Evolutionary conservation across 92 coral and sea anemone genomes (phyloP), one percentile per base, ranked within the genome.

Genomic region (Nematostella vectensis): DNA sequence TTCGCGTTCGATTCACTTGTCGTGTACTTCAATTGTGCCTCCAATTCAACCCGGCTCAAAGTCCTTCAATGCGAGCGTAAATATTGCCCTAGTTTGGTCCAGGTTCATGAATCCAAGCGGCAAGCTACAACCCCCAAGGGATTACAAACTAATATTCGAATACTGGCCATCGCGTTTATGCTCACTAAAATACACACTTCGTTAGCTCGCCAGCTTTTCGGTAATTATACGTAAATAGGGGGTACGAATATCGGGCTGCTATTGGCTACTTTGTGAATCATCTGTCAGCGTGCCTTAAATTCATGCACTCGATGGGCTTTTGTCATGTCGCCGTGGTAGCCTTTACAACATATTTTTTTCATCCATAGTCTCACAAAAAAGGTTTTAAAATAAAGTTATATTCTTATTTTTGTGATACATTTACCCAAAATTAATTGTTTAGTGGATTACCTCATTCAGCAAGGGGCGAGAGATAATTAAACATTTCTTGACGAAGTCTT

Each of bases 201-300:
- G 40, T 33, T 6, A 33, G 15, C 40, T 33, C 15, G 40, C 15
- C 55, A 43, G 63, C 55, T 45, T 22, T 8, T 30, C 52, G 22
- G 16, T 66, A 66, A 66, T 66, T 55, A 63, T 66, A 66, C 43
- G 72, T 66, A 66, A 66, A 66, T 54, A 54, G 48, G 71, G 54
- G 62, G 11, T 9, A 45, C 61, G 15, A 31, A 17, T 38, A 28
- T 17, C 45, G 55, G 48, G 30, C 21, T 27, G 12, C 55, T 54
- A 66, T 66, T 66, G 72, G 72, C 72, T 66, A 12, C 57, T 65
- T 66, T 42, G 47, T 31, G 17, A 22, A 26, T 57, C 51, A 66
- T 66, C 72, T 66, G 72, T 66, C 72, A 66, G 37, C 63, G 60
- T 38, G 13, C 55, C 63, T 58, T 18, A 58, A 25, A 26, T 55